Conservation (phyloP, 2,888 invertebrate genomes). For the Philereme transversata region DNA sequence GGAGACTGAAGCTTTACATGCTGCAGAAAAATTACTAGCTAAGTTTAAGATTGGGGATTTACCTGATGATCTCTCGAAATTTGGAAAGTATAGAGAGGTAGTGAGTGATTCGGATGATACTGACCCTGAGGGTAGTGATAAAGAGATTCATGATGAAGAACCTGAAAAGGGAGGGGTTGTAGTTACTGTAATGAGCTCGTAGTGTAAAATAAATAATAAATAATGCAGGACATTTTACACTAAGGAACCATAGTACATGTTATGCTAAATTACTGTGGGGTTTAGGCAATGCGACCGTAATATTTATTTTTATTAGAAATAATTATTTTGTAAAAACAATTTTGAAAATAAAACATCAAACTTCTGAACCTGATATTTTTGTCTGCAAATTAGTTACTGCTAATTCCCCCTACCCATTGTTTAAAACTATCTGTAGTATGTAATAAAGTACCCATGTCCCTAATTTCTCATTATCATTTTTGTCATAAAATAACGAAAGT, state of each 20-base stretch:
- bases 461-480: no score
- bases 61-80: conserved; percentile 58
- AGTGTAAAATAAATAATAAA: no score
- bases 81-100: conserved; percentile 66
- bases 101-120: conserved; percentile 65
- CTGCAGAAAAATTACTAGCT: conserved; percentile 79
- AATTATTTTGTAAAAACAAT: background rate
- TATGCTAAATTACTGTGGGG: no score
- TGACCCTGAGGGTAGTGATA: conserved; percentile 76
- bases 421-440: no score
- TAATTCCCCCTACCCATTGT: no score
- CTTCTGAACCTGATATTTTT: no score
- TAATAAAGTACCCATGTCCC: no score
- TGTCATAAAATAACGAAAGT: no score
- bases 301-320: background rate
- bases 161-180: conserved; percentile 82
- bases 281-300: no score
- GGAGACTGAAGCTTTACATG: conserved; percentile 81
- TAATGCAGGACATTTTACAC: no score
- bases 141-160: conserved; percentile 84
- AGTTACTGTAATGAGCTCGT: conserved; percentile 77
- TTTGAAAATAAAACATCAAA: background rate
- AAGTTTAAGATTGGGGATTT: conserved; percentile 64
- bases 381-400: no score
- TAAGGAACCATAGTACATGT: no score